Conservation (phyloP, 1,140 invertebrate species). For the Dreissena polymorpha region DNA sequence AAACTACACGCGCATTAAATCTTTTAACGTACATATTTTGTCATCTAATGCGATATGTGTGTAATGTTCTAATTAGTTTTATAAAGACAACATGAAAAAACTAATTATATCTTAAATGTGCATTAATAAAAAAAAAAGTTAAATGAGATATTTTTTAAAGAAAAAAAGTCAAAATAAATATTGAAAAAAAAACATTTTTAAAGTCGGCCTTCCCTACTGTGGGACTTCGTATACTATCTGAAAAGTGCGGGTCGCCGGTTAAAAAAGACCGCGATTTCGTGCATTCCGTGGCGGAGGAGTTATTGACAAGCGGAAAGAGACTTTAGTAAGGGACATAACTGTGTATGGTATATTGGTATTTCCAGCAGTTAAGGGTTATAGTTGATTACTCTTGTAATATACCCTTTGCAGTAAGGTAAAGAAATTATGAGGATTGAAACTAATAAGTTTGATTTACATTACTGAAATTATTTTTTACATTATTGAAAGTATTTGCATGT, state of each 20-base stretch:
- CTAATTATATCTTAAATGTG: not conserved
- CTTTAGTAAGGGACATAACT: conserved; percentile 4
- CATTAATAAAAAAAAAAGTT: not conserved
- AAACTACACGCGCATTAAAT: no score
- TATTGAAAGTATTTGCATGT: no score
- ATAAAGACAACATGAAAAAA: not conserved
- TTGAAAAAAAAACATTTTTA: not conserved
- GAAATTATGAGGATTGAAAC: no score
- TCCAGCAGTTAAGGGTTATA: not conserved
- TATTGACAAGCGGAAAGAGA: conserved; percentile 35
- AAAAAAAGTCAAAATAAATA: not conserved
- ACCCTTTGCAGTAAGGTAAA: no score
- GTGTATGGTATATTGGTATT: not conserved
- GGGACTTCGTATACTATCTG: conserved; percentile 39
- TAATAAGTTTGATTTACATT: no score
- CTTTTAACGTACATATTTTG: no score
- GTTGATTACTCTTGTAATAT: no score
- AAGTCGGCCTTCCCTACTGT: conserved; percentile 7
- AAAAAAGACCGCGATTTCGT: conserved; percentile 49
- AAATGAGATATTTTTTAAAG: not conserved
- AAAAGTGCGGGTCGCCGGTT: conserved; percentile 15
- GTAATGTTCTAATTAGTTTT: no score
- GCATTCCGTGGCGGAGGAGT: conserved; percentile 45
- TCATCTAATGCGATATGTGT: no score
- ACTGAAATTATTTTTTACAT: no score